Evolutionary conservation across 2,113 vertebrate species (phyloP).

Genomic region (Pluvialis apricaria): DNA sequence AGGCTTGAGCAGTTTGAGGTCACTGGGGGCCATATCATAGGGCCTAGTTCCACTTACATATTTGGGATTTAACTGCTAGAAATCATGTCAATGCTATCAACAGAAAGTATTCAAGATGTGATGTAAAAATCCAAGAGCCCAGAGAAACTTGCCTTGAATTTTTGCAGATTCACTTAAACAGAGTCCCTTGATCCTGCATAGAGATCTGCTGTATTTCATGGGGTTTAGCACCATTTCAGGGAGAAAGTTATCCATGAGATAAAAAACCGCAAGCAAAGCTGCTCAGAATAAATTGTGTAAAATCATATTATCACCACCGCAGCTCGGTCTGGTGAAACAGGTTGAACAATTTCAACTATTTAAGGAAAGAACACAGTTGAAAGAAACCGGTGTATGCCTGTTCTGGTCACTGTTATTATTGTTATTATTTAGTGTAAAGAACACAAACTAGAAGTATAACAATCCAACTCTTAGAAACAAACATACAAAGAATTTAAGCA

Average conservation of each 20-base stretch:
- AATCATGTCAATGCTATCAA: accelerated
- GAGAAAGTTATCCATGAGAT: neutral
- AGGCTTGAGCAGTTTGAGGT: neutral
- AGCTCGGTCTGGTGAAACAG: neutral
- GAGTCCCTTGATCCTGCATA: neutral
- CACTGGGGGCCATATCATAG: too few relatives aligned
- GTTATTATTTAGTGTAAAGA: neutral
- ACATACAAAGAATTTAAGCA: neutral
- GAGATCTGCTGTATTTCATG: neutral
- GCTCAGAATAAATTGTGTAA: neutral
- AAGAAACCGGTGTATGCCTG: neutral
- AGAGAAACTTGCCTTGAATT: neutral
- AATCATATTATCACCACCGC: neutral
- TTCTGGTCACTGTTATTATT: neutral
- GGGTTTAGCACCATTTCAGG: neutral
- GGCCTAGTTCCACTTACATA: neutral
- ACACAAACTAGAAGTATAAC: neutral
- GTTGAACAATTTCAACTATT: neutral
- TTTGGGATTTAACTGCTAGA: neutral
- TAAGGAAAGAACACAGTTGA: neutral
- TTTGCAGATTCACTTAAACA: neutral
- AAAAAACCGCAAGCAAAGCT: neutral
- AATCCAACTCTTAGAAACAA: neutral
- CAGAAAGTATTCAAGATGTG: neutral
- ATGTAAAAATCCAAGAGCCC: neutral